Evolutionary conservation across 2,113 vertebrate species (phyloP).

Genomic region (Ageneiosus marmoratus): DNA sequence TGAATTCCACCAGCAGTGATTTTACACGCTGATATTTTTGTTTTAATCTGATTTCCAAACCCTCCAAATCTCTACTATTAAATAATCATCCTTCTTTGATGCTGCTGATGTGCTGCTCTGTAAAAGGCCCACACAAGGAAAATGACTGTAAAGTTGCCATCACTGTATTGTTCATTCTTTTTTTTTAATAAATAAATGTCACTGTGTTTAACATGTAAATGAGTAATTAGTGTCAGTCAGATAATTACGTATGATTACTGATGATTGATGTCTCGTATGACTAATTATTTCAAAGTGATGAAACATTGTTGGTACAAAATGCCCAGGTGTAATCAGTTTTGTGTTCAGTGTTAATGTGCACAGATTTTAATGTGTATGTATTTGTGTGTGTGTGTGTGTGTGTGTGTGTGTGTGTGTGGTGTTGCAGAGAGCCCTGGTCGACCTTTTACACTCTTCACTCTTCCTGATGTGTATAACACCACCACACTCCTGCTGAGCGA

Average conservation of each 20-base stretch:
- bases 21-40: no score
- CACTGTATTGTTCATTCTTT: background rate
- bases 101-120: background rate
- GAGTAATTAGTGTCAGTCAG: background rate
- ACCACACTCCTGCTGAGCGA: slow-evolving; percentile 73
- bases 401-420: background rate
- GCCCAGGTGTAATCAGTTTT: background rate
- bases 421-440: slow-evolving; percentile 68
- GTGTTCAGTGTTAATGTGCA: background rate
- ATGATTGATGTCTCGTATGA: background rate
- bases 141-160: background rate
- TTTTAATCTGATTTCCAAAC: no score
- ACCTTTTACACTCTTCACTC: slow-evolving; percentile 58
- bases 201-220: background rate
- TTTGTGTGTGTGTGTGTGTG: background rate
- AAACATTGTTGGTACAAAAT: background rate
- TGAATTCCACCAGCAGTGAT: no score
- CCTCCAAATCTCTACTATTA: no score
- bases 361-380: background rate
- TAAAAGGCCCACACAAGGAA: background rate
- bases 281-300: background rate
- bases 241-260: background rate
- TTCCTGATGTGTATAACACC: slow-evolving; percentile 64
- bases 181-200: background rate
- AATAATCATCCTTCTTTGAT: no score